These are phyloP conservation scores for Polymixis flavicincta DNA, from an alignment of 2,888 invertebrate genomes.

Conservation along the genomic window DNA sequence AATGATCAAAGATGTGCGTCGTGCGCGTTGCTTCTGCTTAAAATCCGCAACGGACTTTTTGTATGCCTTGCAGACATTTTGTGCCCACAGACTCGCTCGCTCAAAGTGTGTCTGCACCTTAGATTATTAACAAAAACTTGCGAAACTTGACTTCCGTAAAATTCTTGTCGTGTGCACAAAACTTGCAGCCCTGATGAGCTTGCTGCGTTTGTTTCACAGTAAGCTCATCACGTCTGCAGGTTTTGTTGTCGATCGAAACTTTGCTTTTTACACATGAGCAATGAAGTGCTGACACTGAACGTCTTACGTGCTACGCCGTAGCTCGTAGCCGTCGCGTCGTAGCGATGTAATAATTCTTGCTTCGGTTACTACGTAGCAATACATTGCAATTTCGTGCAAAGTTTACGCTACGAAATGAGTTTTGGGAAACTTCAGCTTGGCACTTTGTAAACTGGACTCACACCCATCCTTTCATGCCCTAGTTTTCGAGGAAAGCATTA, in stretches of 20 bases:
- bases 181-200: no score
- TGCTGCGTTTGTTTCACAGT: background rate
- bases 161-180: background rate
- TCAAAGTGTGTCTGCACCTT: no score
- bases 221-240: background rate
- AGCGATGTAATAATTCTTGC: constrained; percentile 1
- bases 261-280: background rate
- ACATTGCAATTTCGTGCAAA: constrained; percentile 9
- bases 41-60: no score
- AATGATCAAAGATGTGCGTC: no score
- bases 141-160: background rate
- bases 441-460: constrained; percentile 15
- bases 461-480: constrained; percentile 14
- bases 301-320: constrained; percentile 10
- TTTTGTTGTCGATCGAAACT: background rate
- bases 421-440: constrained; percentile 19
- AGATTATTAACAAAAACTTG: no score
- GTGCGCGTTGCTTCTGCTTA: no score
- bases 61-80: no score
- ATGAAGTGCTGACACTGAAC: background rate
- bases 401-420: constrained; percentile 9
- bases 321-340: background rate
- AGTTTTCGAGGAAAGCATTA: constrained; percentile 12
- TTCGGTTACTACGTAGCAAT: background rate
- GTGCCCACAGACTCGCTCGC: no score